phyloP scores from a whole-genome alignment of 2,797 vertebrate genomes.

The Myotis findleyi region DNA sequence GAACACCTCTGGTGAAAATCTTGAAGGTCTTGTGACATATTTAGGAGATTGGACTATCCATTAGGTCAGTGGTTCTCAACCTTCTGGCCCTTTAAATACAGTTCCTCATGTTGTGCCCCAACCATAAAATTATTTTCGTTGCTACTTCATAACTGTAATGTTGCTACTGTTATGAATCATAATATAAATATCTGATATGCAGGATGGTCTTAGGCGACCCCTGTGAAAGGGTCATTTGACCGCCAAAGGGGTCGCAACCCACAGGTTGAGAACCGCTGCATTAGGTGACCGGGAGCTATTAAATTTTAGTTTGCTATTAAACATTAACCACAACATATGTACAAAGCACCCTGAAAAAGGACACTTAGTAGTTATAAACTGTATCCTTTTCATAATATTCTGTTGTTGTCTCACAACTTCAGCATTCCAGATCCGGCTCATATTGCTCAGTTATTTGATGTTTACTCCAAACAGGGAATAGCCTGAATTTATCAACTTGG shows the following conservation, averaged over 20 bases:
- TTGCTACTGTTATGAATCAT: too few species aligned
- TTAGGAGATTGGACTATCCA: constrained; percentile 12
- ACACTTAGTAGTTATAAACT: background rate
- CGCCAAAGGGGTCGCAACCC: too few species aligned
- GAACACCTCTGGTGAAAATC: background rate
- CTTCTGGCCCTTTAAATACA: too few species aligned
- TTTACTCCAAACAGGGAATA: constrained; percentile 20
- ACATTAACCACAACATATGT: background rate
- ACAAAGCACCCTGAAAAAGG: background rate
- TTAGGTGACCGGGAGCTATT: background rate
- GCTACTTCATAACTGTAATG: too few species aligned
- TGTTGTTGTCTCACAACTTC: constrained; percentile 15
- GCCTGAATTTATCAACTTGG: constrained; percentile 1
- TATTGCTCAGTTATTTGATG: constrained; percentile 42
- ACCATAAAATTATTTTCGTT: too few species aligned
- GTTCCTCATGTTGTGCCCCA: too few species aligned
- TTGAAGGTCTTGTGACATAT: background rate
- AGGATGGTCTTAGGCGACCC: too few species aligned
- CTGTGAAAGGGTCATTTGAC: too few species aligned
- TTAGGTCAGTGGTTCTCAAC: background rate
- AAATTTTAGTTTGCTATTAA: constrained; percentile 59
- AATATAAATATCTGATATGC: too few species aligned
- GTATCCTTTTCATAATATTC: constrained; percentile 34
- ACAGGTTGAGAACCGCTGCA: background rate
- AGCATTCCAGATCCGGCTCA: background rate